These are phyloP conservation scores for Spodoptera litura DNA, from an alignment of 1,140 invertebrate genomes.

Conservation along the genomic window DNA sequence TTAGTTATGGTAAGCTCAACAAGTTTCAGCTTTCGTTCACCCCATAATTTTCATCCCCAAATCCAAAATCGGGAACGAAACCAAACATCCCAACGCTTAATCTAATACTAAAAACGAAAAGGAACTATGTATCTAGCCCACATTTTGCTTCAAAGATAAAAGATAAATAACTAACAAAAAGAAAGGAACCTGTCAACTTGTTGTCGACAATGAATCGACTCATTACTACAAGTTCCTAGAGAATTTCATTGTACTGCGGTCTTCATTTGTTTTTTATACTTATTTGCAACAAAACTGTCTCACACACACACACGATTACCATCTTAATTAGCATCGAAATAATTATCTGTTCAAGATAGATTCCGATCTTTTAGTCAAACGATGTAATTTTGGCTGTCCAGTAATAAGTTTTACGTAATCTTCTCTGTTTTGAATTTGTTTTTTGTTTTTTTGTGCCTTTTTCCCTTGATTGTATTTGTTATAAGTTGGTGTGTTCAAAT, in stretches of 20 bases:
- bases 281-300: background rate
- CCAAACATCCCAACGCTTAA: background rate
- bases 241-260: constrained; percentile 12
- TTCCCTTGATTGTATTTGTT: too few species aligned
- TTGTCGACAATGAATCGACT: constrained; percentile 4
- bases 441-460: too few species aligned
- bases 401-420: background rate
- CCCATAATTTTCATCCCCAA: too few species aligned
- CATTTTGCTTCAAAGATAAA: background rate
- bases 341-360: background rate
- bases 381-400: background rate
- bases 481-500: too few species aligned
- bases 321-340: constrained; percentile 13
- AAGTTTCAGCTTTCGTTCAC: too few species aligned
- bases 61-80: too few species aligned
- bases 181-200: constrained; percentile 4
- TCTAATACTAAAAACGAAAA: background rate
- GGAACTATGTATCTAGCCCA: background rate
- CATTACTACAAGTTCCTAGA: constrained; percentile 5
- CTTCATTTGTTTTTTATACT: background rate
- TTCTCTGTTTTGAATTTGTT: background rate
- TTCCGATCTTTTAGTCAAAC: background rate
- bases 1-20: too few species aligned
- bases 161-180: constrained; percentile 10
- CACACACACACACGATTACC: constrained; percentile 7